Percentiles rank a stretch among this genome's conserved stretches.
Conservation (phyloP, 2,797 vertebrate genomes). For the Pangasius krempfi region DNA sequence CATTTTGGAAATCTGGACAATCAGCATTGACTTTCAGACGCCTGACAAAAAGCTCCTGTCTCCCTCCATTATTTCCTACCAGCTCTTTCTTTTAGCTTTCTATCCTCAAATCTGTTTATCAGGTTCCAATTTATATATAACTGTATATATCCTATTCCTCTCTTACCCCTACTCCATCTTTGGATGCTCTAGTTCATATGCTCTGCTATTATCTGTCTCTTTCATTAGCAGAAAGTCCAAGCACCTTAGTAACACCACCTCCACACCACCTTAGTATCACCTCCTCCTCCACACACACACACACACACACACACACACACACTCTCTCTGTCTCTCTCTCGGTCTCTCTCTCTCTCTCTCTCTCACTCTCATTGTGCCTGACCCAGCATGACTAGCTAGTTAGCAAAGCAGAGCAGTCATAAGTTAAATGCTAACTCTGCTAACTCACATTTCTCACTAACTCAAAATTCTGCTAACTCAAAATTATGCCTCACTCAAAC, state of each 20-base stretch:
- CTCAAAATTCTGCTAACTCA: not conserved
- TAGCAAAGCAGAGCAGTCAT: too few relatives aligned
- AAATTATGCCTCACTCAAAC: not conserved
- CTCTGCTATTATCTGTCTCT: not conserved
- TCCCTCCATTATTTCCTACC: conserved; percentile 13
- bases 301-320: not conserved
- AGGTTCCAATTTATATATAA: conserved; percentile 14
- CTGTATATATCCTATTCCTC: conserved; percentile 49
- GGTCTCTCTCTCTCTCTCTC: too few relatives aligned
- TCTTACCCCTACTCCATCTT: not conserved
- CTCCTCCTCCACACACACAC: not conserved
- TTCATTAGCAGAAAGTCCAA: not conserved
- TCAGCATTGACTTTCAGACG: not conserved
- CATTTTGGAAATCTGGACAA: not conserved
- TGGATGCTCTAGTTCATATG: not conserved
- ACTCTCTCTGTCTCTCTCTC: too few relatives aligned
- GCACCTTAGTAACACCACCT: not conserved
- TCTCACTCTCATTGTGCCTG: not conserved
- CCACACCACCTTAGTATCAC: not conserved
- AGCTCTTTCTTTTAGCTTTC: conserved; percentile 2
- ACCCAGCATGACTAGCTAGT: not conserved
- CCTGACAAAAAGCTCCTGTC: conserved; percentile 22
- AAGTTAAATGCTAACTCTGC: too few relatives aligned
- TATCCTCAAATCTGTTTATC: conserved; percentile 3
- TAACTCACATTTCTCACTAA: too few relatives aligned